Evolutionary conservation across 2,113 vertebrate species (phyloP), one percentile per base, ranked within the genome.

Genomic region (Pteruthius melanotis): DNA sequence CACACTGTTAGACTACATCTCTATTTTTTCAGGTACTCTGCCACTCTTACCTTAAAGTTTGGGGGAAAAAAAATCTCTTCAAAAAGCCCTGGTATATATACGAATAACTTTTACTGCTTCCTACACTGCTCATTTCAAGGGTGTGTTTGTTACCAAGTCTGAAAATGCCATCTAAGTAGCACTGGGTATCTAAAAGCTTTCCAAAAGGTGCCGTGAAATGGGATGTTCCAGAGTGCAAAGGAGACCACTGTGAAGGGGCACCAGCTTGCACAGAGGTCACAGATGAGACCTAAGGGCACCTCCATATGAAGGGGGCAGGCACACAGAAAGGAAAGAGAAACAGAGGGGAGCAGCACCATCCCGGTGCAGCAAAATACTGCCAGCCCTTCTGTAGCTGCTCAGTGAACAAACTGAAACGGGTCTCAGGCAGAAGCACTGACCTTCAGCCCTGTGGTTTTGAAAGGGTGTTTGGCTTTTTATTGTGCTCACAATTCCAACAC

Each of bases 221-320:
- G 26, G 14, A 69, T 15, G 9, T 37, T 37, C 10, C n/a, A 44
- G 40, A 61, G 30, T 4, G 1, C 40, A 57, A 57, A 66, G 39
- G 4, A 71, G 28, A 76, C 1, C 0, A 0, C n/a, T 10, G 4
- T 13, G n/a, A 86, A 89, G 49, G 15, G 33, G 23, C 6, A 10
- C 6, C 30, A 68, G 39, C 21, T 28, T 56, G 56, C 45, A 39
- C 42, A 70, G 8, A 70, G 21, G 26, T 45, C 39, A 57, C 7
- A 45, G 47, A 17, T 77, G 30, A 72, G 22, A 89, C 7, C 15
- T 23, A 22, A 2, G 0, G 11, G 33, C 30, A 54, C 7, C 33
- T 54, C 40, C 3, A 1, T 10, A 64, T 20, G 2, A 69, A 60
- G 6, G 24, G 12, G 15, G 28, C 4, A 13, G 68, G 26, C 26